Base-by-base conservation (phyloP, 2,888 invertebrate genomes). In the Xestia rhomboidea region DNA sequence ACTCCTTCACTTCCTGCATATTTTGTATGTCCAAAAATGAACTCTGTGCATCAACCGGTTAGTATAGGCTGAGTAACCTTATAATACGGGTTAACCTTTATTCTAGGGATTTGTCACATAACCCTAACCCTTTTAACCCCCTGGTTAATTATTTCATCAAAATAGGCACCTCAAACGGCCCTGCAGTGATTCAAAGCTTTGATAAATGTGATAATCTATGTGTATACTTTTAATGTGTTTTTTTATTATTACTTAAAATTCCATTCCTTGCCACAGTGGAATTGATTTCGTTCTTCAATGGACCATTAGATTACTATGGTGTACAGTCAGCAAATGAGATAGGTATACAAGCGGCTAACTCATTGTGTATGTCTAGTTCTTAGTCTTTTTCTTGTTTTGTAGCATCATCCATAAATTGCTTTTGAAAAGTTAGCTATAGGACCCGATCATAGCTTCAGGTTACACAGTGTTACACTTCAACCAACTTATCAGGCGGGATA, bases 131-230 rank as follows among this genome's bases (percentile, higher is more conserved):
- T 15, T 57, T 57, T 27, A 15, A 27, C 15, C 18, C 27, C 27
- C 27, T 27, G 27, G 1, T 72, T 49, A 57, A 69, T 64, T 57
- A 24, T 34, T n/a, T 38, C 27, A 51, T 54, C 27, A n/a, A 60
- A 73, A 54, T 67, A 72, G 72, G 54, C 71, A 74, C 73, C 69
- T 73, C 68, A 46, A 18, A 30, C 60, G 77, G 76, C 76, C 49
- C 51, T 41, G 74, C 85, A 82, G 87, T 85, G 79, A 82, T 86
- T 82, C 81, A 77, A 90, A 88, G 88, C 91, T 91, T 92, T 88
- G 89, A 87, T 87, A 89, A 89, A 89, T 92, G 92, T 92, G 91
- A 93, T 92, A 87, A 82, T 83, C 71, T 83, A 70, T 76, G 68
- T 84, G 72, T 81, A 89, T 87, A 85, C 79, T 81, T 60, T 86